Percentiles rank a stretch among this genome's conserved stretches.
phyloP scores from a whole-genome alignment of 2,888 invertebrate species.

The Embidobia sp. region DNA sequence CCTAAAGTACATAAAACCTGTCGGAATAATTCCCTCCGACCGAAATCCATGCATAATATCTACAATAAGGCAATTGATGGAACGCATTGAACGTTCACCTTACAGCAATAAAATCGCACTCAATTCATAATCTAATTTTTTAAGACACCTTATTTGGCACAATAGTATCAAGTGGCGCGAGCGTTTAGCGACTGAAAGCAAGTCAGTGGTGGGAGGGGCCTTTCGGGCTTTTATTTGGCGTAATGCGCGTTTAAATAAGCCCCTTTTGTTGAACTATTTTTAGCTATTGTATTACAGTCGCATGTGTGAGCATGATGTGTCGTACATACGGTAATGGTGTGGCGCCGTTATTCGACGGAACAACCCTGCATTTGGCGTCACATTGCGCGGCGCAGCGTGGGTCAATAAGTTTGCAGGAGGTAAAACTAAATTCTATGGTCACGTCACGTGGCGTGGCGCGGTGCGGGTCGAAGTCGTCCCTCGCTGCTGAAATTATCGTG shows the following conservation, averaged over 20 bases:
- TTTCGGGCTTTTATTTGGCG: slow-evolving; percentile 23
- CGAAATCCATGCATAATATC: too few relatives aligned
- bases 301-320: slow-evolving; percentile 54
- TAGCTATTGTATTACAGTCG: slow-evolving; percentile 53
- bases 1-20: too few relatives aligned
- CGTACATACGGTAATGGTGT: slow-evolving; percentile 56
- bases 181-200: slow-evolving; percentile 23
- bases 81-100: too few relatives aligned
- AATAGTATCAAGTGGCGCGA: slow-evolving; percentile 12
- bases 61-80: too few relatives aligned
- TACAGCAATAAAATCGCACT: too few relatives aligned
- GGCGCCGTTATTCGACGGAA: slow-evolving; percentile 58
- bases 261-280: slow-evolving; percentile 50
- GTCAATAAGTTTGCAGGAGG: slow-evolving; percentile 66
- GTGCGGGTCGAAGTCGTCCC: slow-evolving; percentile 44
- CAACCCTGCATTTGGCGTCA: slow-evolving; percentile 62
- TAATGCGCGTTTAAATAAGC: slow-evolving; percentile 54
- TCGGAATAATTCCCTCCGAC: too few relatives aligned
- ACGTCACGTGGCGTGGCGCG: slow-evolving; percentile 65
- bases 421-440: slow-evolving; percentile 67
- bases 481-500: slow-evolving; percentile 64
- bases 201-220: neutral
- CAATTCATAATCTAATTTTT: too few relatives aligned
- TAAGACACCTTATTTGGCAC: too few relatives aligned
- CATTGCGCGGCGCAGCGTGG: slow-evolving; percentile 64